These are phyloP conservation scores for Hesperophylax magnus DNA, from an alignment of 1,140 invertebrate genomes.

Conservation along the genomic window DNA sequence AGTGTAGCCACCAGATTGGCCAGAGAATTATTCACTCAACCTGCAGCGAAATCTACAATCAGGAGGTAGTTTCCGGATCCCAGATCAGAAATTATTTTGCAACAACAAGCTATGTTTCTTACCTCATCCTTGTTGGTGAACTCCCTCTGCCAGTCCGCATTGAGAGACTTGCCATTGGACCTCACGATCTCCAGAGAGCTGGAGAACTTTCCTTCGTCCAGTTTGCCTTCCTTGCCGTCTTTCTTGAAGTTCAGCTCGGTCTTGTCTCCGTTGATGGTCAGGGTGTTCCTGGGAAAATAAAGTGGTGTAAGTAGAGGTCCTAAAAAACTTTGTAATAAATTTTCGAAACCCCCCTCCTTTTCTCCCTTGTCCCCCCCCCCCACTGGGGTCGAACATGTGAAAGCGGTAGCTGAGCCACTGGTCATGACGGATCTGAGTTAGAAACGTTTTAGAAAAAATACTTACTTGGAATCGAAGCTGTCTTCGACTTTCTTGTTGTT, in stretches of 20 bases:
- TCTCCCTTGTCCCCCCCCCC: no score
- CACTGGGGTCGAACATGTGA: no score
- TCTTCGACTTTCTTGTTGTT: slow-evolving; percentile 72
- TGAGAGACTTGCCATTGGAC: slow-evolving; percentile 73
- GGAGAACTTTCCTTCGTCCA: slow-evolving; percentile 58
- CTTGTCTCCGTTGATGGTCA: slow-evolving; percentile 71
- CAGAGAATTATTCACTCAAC: no score
- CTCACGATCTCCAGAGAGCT: slow-evolving; percentile 67
- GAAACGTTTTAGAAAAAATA: not conserved
- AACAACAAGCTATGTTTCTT: not conserved
- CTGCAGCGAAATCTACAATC: no score
- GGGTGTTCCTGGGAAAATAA: slow-evolving; percentile 65
- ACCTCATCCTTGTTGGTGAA: slow-evolving; percentile 18
- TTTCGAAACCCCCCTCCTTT: no score
- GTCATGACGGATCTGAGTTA: no score
- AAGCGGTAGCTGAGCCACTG: no score
- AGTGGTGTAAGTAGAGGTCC: no score
- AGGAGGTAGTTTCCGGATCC: no score
- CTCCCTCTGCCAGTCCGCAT: slow-evolving; percentile 62
- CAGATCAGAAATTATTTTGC: no score
- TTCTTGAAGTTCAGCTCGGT: slow-evolving; percentile 71
- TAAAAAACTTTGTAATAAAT: no score
- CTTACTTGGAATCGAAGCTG: slow-evolving; percentile 76
- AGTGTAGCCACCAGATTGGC: no score
- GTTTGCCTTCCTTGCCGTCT: slow-evolving; percentile 61